Percentiles rank a stretch among this genome's conserved stretches.
Conservation (phyloP, 1,140 invertebrate genomes). For the Papilio glaucus region DNA sequence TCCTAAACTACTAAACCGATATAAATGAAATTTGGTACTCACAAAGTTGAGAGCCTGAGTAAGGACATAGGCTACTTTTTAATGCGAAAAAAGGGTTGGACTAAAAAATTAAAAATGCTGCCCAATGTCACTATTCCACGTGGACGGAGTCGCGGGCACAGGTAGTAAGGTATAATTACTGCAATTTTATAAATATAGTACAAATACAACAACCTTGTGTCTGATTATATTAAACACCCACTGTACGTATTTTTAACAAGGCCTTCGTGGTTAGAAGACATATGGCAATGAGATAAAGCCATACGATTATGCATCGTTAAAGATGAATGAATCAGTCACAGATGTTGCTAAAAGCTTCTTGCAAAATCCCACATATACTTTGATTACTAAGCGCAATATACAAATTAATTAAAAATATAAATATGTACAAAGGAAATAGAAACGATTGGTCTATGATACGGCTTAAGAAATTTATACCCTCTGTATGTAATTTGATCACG, state of each 20-base stretch:
- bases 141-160: too few species aligned
- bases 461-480: too few species aligned
- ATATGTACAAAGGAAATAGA: too few species aligned
- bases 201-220: conserved; percentile 11
- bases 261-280: conserved; percentile 26
- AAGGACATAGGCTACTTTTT: too few species aligned
- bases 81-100: too few species aligned
- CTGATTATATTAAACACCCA: conserved; percentile 21
- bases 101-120: too few species aligned
- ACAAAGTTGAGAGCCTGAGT: too few species aligned
- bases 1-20: too few species aligned
- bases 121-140: too few species aligned
- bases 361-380: conserved; percentile 8
- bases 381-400: conserved; percentile 2
- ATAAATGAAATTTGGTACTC: too few species aligned
- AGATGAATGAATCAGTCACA: conserved; percentile 34
- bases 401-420: not conserved
- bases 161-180: not conserved
- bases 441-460: too few species aligned
- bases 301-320: conserved; percentile 29
- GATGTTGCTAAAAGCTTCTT: conserved; percentile 35
- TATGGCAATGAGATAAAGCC: conserved; percentile 6
- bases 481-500: not conserved
- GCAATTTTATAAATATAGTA: not conserved
- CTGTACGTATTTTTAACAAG: conserved; percentile 3